Evolutionary conservation across 2,888 invertebrate species (phyloP).

Genomic region (Cyclophora albipunctata): DNA sequence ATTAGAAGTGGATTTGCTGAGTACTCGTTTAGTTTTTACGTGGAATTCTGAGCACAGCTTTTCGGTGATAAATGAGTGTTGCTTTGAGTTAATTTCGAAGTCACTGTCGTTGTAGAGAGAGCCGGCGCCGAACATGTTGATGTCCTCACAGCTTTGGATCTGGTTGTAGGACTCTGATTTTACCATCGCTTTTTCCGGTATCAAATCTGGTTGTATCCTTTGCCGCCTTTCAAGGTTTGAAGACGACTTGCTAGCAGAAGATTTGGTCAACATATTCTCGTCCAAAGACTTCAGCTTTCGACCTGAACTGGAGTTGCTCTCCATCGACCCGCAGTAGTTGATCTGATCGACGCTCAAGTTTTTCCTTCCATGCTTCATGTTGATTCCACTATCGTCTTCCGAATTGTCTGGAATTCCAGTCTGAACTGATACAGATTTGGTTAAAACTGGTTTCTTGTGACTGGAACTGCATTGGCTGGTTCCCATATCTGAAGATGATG

Average conservation of each 20-base stretch:
- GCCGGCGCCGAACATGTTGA: slow-evolving; percentile 71
- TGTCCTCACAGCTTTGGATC: slow-evolving; percentile 72
- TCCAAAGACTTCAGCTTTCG: slow-evolving; percentile 66
- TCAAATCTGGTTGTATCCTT: slow-evolving; percentile 70
- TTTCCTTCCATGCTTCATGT: slow-evolving; percentile 66
- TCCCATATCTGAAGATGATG: slow-evolving; percentile 73
- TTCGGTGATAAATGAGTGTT: slow-evolving; percentile 80
- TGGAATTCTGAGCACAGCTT: slow-evolving; percentile 82
- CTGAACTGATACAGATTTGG: slow-evolving; percentile 71
- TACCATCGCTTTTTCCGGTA: slow-evolving; percentile 66
- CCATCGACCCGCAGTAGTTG: slow-evolving; percentile 71
- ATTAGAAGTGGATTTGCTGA: slow-evolving; percentile 79
- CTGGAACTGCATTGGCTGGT: slow-evolving; percentile 68
- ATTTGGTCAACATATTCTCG: slow-evolving; percentile 68
- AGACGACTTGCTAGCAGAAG: slow-evolving; percentile 61
- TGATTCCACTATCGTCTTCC: slow-evolving; percentile 58
- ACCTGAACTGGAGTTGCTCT: slow-evolving; percentile 67
- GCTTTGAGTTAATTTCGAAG: slow-evolving; percentile 71
- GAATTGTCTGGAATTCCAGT: slow-evolving; percentile 69
- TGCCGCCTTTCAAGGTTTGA: slow-evolving; percentile 67
- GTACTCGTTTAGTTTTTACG: slow-evolving; percentile 79
- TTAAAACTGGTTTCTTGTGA: slow-evolving; percentile 65
- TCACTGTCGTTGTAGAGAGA: slow-evolving; percentile 74
- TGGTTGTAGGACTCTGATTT: slow-evolving; percentile 71
- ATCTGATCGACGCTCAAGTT: slow-evolving; percentile 71